A percentile compares a stretch with the other conserved stretches of the same genome.
phyloP scores from a whole-genome alignment of 2,113 vertebrate species.

The Aegotheles bennettii region DNA sequence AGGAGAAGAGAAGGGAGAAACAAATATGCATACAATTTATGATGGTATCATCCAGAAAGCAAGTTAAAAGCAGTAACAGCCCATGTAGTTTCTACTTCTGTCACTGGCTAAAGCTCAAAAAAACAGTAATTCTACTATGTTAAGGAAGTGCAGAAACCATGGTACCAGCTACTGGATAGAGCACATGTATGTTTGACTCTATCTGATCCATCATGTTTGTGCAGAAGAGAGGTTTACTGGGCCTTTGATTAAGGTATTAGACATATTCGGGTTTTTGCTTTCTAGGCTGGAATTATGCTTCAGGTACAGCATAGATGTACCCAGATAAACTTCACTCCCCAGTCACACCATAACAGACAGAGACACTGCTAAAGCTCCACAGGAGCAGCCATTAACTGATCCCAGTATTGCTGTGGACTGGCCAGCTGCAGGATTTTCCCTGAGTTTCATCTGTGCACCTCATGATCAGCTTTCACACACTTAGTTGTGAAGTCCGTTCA shows the following conservation, averaged over 20 bases:
- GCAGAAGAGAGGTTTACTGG: neutral
- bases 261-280: neutral
- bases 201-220: neutral
- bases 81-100: neutral
- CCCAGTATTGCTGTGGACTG: neutral
- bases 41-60: neutral
- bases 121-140: neutral
- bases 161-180: neutral
- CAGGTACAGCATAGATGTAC: neutral
- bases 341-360: neutral
- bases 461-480: neutral
- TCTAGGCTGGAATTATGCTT: neutral
- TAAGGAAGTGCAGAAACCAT: neutral
- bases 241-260: neutral
- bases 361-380: neutral
- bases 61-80: neutral
- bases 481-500: neutral
- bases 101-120: neutral
- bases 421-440: neutral
- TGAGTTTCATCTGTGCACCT: accelerated
- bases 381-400: neutral
- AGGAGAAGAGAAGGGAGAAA: neutral
- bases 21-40: neutral
- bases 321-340: neutral
- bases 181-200: neutral